Evolutionary conservation across 1,140 invertebrate species (phyloP).

Genomic region (Arctopsyche grandis): DNA sequence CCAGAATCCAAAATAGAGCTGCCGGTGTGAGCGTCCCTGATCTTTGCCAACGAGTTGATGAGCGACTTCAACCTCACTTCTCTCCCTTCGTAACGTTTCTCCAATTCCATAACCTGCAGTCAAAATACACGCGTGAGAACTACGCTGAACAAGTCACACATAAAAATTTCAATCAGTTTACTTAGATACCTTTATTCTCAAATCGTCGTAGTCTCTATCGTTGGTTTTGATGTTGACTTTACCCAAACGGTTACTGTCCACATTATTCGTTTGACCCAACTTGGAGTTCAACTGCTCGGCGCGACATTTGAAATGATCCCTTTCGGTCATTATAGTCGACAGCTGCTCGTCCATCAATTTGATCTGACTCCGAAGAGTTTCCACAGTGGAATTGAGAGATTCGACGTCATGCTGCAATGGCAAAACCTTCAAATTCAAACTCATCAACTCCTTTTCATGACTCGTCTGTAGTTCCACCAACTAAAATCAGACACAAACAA

Average conservation of each 20-base stretch:
- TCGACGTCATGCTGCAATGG: slow-evolving; percentile 69
- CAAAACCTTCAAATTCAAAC: slow-evolving; percentile 67
- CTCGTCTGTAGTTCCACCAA: slow-evolving; percentile 79
- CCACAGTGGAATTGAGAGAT: slow-evolving; percentile 66
- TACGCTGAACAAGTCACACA: not conserved
- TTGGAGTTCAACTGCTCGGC: slow-evolving; percentile 56
- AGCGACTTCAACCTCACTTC: slow-evolving; percentile 60
- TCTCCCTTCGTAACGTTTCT: slow-evolving; percentile 60
- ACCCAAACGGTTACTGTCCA: slow-evolving; percentile 28
- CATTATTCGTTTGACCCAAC: slow-evolving; percentile 30
- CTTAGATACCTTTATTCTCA: slow-evolving; percentile 52
- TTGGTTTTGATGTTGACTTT: slow-evolving; percentile 48
- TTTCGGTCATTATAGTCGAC: slow-evolving; percentile 67
- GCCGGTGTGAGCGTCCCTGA: slow-evolving; percentile 43
- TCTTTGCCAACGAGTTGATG: slow-evolving; percentile 50
- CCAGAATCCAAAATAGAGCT: slow-evolving; percentile 11
- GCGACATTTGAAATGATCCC: slow-evolving; percentile 69
- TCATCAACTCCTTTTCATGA: slow-evolving; percentile 78
- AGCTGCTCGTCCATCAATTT: slow-evolving; percentile 67
- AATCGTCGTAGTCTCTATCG: slow-evolving; percentile 54
- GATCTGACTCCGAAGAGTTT: slow-evolving; percentile 67
- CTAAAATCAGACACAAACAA: slow-evolving; percentile 61
- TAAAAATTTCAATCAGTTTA: not conserved
- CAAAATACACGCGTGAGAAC: slow-evolving; percentile 15
- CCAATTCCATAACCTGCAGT: slow-evolving; percentile 58